Base-by-base conservation (phyloP, 35 echinoderm and acorn worm genomes). In the Amphiura filiformis region DNA sequence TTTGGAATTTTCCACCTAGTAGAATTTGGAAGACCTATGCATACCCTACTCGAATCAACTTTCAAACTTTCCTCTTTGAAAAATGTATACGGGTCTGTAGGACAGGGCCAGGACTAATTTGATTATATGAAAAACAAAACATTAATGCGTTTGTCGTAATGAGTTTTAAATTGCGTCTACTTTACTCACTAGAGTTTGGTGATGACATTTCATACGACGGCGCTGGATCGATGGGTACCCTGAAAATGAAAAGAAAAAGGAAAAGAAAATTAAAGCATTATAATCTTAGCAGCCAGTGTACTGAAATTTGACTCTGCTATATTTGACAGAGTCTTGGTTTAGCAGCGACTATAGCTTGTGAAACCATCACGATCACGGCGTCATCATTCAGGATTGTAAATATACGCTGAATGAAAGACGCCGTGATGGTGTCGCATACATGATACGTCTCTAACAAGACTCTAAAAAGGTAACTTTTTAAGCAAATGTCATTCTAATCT, bases 181-280 rank as follows among this genome's bases (percentile, higher is more conserved):
- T 52, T 52, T 20, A 52, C 44, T 52, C 20, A 52, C 44, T 52
- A 11, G 44, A 52, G 20, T 7, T 52, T 76, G 90, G 61, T 56
- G 90, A 92, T 28, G 79, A 81, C 90, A 87, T 92, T 82, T 76
- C 77, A 35, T 81, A 81, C 3, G 85, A 56, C 14, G 84, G 90
- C 3, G 84, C 90, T 22, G 90, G 90, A 40, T 92, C 90, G 65
- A 92, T 92, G 26, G 90, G 90, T 23, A 92, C 42, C 90, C 90
- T 92, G 38, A 87, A 75, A 87, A 1, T 34, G 13, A 85, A 20
- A 39, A 85, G 18, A 64, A 9, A 83, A 18, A 65, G 14, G 61
- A 82, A 82, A 13, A 0, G 26, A 39, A 82, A 32, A 11, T 52
- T 11, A 52, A 11, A 52, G 7, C 44, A 52, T 20, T 7, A 52